Conservation (phyloP, 2,888 invertebrate species). For the Athalia rosae region DNA sequence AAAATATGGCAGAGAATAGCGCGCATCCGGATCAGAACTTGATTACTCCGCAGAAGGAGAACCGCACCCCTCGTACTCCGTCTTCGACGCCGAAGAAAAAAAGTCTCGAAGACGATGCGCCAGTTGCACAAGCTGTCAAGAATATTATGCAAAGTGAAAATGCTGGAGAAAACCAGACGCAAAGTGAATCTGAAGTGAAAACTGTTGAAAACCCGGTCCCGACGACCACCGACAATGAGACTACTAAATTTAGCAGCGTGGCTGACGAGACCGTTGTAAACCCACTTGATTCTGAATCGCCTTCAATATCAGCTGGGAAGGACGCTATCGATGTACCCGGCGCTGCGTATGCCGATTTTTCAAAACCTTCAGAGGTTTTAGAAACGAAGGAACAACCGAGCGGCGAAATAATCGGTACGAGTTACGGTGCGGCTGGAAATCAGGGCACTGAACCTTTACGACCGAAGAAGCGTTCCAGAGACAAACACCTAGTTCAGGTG, state of each 20-base stretch:
- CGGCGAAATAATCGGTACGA: neutral
- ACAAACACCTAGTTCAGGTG: constrained; percentile 53
- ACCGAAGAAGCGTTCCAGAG: constrained; percentile 31
- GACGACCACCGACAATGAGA: constrained; percentile 3
- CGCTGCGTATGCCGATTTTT: neutral
- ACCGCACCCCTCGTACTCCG: neutral
- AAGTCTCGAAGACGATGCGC: neutral
- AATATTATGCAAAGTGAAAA: neutral
- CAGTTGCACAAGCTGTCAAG: neutral
- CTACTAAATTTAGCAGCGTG: constrained; percentile 18
- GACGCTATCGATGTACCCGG: neutral
- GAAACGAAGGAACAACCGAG: neutral
- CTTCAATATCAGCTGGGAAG: neutral
- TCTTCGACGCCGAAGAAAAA: neutral
- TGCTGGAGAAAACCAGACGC: neutral
- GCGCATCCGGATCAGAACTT: neutral
- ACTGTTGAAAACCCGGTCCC: neutral
- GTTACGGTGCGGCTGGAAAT: neutral
- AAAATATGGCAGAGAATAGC: constrained; percentile 53
- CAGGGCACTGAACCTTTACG: constrained; percentile 5
- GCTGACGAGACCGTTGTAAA: neutral
- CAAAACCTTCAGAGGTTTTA: neutral
- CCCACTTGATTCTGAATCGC: constrained; percentile 38
- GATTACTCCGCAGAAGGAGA: neutral
- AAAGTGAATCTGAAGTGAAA: neutral